Evolutionary conservation across 2,113 vertebrate species (phyloP).

Genomic region (Peucedramus taeniatus): DNA sequence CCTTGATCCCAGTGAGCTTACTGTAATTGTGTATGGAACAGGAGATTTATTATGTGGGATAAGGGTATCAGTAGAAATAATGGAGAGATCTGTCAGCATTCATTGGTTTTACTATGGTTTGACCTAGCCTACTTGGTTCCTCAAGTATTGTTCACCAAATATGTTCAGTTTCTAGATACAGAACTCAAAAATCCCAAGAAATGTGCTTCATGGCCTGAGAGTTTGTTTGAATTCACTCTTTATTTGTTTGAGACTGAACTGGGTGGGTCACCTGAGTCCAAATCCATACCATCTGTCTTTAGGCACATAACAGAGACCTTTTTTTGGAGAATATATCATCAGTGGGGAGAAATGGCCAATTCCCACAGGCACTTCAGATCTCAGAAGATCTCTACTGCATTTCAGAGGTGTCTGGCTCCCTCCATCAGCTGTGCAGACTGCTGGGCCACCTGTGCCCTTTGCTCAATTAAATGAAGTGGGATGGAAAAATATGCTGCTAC

Average conservation of each 20-base stretch:
- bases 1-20: background rate
- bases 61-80: background rate
- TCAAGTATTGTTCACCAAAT: background rate
- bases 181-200: background rate
- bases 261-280: background rate
- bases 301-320: background rate
- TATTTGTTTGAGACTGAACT: background rate
- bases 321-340: background rate
- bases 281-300: background rate
- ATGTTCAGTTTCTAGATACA: background rate
- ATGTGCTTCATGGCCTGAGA: background rate
- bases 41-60: background rate
- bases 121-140: background rate
- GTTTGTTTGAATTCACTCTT: background rate
- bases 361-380: background rate
- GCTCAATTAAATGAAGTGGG: background rate
- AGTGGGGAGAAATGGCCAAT: background rate
- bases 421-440: background rate
- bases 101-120: background rate
- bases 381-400: background rate
- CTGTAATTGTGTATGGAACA: background rate
- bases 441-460: background rate
- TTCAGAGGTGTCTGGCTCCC: background rate
- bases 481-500: background rate
- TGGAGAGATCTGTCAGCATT: background rate